These are phyloP conservation scores for Podarcis siculus DNA, from an alignment of 2,797 vertebrate species.

Conservation along the genomic window DNA sequence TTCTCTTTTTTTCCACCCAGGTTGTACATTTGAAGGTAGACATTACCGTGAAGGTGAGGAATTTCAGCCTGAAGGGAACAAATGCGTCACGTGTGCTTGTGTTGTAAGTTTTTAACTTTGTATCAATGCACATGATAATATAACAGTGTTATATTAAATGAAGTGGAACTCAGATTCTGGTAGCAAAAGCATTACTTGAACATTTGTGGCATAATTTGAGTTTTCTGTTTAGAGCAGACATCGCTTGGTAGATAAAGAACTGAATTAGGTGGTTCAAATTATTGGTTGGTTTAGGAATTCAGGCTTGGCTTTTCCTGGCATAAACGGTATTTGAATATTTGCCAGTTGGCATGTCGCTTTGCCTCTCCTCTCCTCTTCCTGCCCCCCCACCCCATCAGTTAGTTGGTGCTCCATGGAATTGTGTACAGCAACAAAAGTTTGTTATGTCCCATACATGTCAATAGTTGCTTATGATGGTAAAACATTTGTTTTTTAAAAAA, in stretches of 20 bases:
- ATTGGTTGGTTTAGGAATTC: not conserved
- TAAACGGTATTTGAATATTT: not conserved
- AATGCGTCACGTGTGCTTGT: slow-evolving; percentile 92
- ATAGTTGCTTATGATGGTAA: not conserved
- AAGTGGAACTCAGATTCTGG: not conserved
- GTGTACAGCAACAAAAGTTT: not conserved
- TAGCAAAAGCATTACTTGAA: slow-evolving; percentile 44
- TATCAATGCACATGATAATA: slow-evolving; percentile 47
- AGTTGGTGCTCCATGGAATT: not conserved
- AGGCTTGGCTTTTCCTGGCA: not conserved
- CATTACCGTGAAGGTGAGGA: slow-evolving; percentile 92
- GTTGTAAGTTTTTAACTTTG: slow-evolving; percentile 83
- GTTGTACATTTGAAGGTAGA: slow-evolving; percentile 90
- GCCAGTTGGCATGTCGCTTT: slow-evolving; percentile 16
- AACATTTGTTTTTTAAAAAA: not conserved
- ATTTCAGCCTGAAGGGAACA: slow-evolving; percentile 91
- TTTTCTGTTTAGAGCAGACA: not conserved
- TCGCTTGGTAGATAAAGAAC: rapidly evolving
- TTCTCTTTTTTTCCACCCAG: slow-evolving; percentile 69
- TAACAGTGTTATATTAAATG: slow-evolving; percentile 33
- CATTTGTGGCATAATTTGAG: not conserved
- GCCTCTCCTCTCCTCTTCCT: no score
- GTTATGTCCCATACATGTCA: not conserved
- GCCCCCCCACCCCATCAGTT: not conserved
- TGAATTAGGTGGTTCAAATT: not conserved